phyloP scores from a whole-genome alignment of 2,797 vertebrate species.

The Aratinga solstitialis region DNA sequence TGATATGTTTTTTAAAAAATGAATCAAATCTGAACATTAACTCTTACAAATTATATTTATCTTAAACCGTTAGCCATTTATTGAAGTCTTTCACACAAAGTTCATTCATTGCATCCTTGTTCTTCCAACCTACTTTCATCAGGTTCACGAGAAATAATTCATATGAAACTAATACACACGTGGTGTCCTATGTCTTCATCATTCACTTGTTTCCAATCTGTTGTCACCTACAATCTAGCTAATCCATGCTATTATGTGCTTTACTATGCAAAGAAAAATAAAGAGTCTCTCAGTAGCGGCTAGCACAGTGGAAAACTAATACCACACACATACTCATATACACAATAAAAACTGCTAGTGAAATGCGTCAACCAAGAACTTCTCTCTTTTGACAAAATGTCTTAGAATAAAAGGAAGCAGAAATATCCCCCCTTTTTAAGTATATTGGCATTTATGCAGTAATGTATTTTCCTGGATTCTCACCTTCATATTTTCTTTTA shows the following conservation, averaged over 20 bases:
- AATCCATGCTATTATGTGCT: slow-evolving; percentile 86
- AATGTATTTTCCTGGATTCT: background rate
- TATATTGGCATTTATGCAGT: background rate
- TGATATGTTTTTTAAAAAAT: background rate
- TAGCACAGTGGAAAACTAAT: slow-evolving; percentile 79
- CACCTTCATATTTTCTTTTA: background rate
- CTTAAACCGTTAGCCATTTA: slow-evolving; percentile 56
- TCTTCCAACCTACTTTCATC: slow-evolving; percentile 72
- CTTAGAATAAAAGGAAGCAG: background rate
- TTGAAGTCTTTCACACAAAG: slow-evolving; percentile 63
- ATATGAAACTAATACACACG: slow-evolving; percentile 87
- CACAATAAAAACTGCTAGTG: slow-evolving; percentile 69
- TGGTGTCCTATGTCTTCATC: slow-evolving; percentile 86
- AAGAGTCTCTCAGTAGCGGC: slow-evolving; percentile 74
- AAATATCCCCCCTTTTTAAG: background rate
- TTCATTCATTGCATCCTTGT: slow-evolving; percentile 60
- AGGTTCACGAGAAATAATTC: slow-evolving; percentile 88
- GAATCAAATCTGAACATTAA: slow-evolving; percentile 10
- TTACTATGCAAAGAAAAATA: slow-evolving; percentile 86
- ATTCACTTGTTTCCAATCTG: slow-evolving; percentile 84
- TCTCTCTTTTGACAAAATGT: background rate
- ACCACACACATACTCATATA: slow-evolving; percentile 68
- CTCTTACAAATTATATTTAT: slow-evolving; percentile 28
- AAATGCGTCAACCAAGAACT: slow-evolving; percentile 23
- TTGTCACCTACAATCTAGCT: slow-evolving; percentile 90